Evolutionary conservation across 1,140 invertebrate species (phyloP), one percentile per base, ranked within the genome.

Genomic region (Anoplolepis gracilipes): DNA sequence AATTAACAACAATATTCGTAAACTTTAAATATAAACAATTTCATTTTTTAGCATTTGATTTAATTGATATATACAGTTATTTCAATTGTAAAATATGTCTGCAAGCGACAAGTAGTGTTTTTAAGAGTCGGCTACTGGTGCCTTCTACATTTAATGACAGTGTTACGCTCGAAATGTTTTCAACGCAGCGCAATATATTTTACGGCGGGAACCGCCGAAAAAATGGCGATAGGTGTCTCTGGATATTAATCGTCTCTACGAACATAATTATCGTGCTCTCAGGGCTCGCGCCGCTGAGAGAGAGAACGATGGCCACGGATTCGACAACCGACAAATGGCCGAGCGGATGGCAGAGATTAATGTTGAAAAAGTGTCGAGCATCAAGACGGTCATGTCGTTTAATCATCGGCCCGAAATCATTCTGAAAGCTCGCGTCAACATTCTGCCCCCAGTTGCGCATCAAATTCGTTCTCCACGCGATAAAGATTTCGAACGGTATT

Each of bases 241-340:
- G 87, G 46, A 84, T 75, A 89, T 88, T 89, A 89, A 89, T 89
- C 84, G 87, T 84, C 85, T 33, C 53, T 57, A 57, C 57, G 42
- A 77, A 67, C 61, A 85, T 86, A 89, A 89, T 89, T 88, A 85
- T 88, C 70, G 87, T 77, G 77, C 87, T 87, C 85, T 85, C 88
- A 88, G 67, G 77, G 59, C 87, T 59, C 57, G 70, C 82, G 67
- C 61, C 84, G 59, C 39, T 7, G 19, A 33, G 61, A 65, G 88
- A 28, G 78, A 82, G 87, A 77, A 88, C 84, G 87, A 89, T 61
- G 82, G 79, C 87, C 70, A 33, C 46, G 87, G 86, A 90, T 90
- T 90, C 88, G 88, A 90, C 88, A 89, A 89, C 75, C 88, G 88
- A 88, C 88, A 89, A 90, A 90, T 89, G 85, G 75, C 79, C 49